Evolutionary conservation across 2,888 invertebrate species (phyloP).

Genomic region (Pammene aurita): DNA sequence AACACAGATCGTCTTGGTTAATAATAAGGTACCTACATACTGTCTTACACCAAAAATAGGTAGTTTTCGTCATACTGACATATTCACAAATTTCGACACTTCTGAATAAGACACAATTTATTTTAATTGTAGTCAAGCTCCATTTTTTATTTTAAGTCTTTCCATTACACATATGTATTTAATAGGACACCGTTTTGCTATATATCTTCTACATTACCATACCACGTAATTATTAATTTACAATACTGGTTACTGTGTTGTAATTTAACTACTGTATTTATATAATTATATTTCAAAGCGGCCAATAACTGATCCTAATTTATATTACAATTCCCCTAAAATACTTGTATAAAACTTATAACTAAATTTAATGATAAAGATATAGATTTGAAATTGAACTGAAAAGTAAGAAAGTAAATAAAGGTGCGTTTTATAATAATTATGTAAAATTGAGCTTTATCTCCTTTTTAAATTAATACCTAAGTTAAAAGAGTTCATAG

Average conservation of each 20-base stretch:
- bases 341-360: constrained; percentile 27
- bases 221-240: constrained; percentile 20
- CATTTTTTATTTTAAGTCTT: constrained; percentile 41
- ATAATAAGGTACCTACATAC: constrained; percentile 39
- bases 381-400: constrained; percentile 6
- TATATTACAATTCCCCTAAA: constrained; percentile 1
- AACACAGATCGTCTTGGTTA: constrained; percentile 37
- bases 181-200: constrained; percentile 31
- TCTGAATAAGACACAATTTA: constrained; percentile 44
- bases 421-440: constrained; percentile 22
- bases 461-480: constrained; percentile 4
- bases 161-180: constrained; percentile 34
- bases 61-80: constrained; percentile 37
- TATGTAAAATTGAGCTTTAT: constrained; percentile 22
- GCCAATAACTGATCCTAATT: background rate
- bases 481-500: too few relatives aligned
- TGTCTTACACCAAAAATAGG: constrained; percentile 41
- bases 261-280: too few relatives aligned
- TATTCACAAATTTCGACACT: constrained; percentile 32
- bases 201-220: constrained; percentile 28
- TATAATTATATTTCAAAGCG: constrained; percentile 12
- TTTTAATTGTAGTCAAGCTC: constrained; percentile 44
- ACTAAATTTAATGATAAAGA: background rate
- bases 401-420: constrained; percentile 9
- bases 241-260: constrained; percentile 10